Conservation (phyloP, 1,140 invertebrate species). For the Limonius californicus region DNA sequence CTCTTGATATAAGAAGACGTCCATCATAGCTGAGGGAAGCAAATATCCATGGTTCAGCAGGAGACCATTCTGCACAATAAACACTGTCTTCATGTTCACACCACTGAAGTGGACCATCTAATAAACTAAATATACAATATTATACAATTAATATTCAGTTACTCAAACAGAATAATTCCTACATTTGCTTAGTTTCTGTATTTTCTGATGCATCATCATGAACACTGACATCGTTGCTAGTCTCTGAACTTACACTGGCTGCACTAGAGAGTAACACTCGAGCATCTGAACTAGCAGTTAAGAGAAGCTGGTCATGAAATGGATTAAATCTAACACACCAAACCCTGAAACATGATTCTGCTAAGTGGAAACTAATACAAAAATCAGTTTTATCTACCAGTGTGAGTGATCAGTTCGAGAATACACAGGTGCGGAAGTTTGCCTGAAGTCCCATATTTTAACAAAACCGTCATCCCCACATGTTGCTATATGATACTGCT, state of each 20-base stretch:
- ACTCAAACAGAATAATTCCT: conserved; percentile 25
- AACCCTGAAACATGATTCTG: conserved; percentile 69
- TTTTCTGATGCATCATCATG: conserved; percentile 29
- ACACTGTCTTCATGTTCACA: conserved; percentile 98
- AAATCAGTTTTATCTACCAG: conserved; percentile 63
- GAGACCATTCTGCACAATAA: conserved; percentile 95
- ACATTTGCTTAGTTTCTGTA: conserved; percentile 42
- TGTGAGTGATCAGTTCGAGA: conserved; percentile 88
- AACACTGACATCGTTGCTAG: conserved; percentile 29
- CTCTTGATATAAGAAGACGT: conserved; percentile 85
- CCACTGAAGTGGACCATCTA: conserved; percentile 79
- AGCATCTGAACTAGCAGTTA: conserved; percentile 93
- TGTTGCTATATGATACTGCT: conserved; percentile 88
- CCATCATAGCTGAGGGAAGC: conserved; percentile 97
- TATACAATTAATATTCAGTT: too few relatives aligned
- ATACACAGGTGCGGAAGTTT: conserved; percentile 72
- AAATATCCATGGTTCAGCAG: conserved; percentile 96
- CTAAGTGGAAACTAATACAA: too few relatives aligned
- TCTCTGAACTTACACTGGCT: conserved; percentile 76
- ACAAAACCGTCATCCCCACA: conserved; percentile 93
- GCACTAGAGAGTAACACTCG: conserved; percentile 83
- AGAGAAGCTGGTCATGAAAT: conserved; percentile 94
- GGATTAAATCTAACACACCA: conserved; percentile 93
- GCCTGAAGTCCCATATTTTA: conserved; percentile 95
- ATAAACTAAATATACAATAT: conserved; percentile 50